These are phyloP conservation scores for Colletes collaris DNA, from an alignment of 2,888 invertebrate genomes.

Conservation along the genomic window DNA sequence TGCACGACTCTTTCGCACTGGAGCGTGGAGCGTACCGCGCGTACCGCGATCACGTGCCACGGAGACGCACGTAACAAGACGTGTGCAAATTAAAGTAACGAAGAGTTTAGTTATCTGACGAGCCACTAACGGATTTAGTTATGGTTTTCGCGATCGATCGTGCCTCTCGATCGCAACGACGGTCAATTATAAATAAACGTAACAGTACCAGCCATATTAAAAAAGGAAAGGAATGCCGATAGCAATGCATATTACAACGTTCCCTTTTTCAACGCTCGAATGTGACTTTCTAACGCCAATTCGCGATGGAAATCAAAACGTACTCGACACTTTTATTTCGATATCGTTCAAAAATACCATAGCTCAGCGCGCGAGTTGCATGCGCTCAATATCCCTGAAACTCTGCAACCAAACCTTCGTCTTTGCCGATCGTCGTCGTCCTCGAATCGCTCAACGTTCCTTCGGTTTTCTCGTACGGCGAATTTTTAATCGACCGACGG, in stretches of 20 bases:
- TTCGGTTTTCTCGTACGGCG: background rate
- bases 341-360: constrained; percentile 1
- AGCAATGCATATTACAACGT: background rate
- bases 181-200: constrained; percentile 38
- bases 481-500: constrained; percentile 13
- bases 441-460: background rate
- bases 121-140: constrained; percentile 43
- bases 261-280: background rate
- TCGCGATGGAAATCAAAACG: constrained; percentile 16
- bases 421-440: constrained; percentile 5
- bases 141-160: constrained; percentile 47
- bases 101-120: constrained; percentile 44
- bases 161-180: background rate
- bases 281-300: constrained; percentile 19
- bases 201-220: constrained; percentile 21
- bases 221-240: constrained; percentile 36
- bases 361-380: background rate
- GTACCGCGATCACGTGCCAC: constrained; percentile 51
- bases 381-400: constrained; percentile 10
- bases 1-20: constrained; percentile 55
- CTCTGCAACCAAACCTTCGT: constrained; percentile 37
- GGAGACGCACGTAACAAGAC: constrained; percentile 49
- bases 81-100: constrained; percentile 60
- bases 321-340: background rate
- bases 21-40: constrained; percentile 32